Base-by-base conservation (phyloP, 2,888 invertebrate genomes). In the Cataglyphis albicans region DNA sequence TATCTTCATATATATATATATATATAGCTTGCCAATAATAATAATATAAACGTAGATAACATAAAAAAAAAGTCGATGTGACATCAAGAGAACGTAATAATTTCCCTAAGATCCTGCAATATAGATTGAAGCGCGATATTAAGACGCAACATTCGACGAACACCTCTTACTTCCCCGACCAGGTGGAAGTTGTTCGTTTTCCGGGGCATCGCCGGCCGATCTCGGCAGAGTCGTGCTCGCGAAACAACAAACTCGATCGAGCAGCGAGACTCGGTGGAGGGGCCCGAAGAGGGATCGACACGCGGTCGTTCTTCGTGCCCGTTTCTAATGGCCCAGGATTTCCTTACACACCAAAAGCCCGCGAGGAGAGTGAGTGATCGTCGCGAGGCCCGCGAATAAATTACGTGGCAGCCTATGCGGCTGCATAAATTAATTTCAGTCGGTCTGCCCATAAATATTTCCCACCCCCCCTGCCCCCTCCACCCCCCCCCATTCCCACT, bases 371-470 rank as follows among this genome's bases (percentile, higher is more conserved):
- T 94, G 94, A 94, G 92, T 93, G 93, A 94, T 94, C 92, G 92
- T 94, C 91, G 92, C 91, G 90, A 90, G 87, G 86, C 89, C 89
- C 89, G 90, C 92, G 92, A 94, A 94, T 94, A 94, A 94, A 94
- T 94, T 93, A 94, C 93, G 90, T 93, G 93, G 93, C 94, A 93
- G 91, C 92, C 93, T 92, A 93, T 93, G 93, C 89, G 92, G 92
- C 93, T 92, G 93, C 93, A 93, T 94, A 93, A 94, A 94, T 94
- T 93, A 94, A 94, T 94, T 94, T 94, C 92, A 92, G 87, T 92
- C 89, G 91, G 88, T 89, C 91, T 86, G 92, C 90, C 90, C 93
- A 93, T 94, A 94, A 94, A 94, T 94, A 93, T 93, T 92, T 89
- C 89, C 90, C 38, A 0, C 10, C 41, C 88, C 89, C 90, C 32